Evolutionary conservation across 2,797 vertebrate genomes (phyloP), one percentile per base, ranked within the genome.

Genomic region (Hafferia zeledoni): DNA sequence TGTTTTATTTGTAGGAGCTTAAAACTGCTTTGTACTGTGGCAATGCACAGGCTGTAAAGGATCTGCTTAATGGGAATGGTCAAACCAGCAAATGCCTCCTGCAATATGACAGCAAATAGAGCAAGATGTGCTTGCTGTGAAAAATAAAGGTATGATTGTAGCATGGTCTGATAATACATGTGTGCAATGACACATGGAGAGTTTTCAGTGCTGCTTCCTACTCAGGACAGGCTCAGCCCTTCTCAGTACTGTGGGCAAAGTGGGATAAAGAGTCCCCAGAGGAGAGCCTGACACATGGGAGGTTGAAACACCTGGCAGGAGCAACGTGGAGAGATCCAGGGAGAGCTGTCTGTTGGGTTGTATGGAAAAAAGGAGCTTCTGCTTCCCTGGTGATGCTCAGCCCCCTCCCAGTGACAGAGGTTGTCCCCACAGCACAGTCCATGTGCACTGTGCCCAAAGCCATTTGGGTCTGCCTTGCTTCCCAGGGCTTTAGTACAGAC

Each of bases 1-100:
- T 46, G 24, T 43, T 97, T 93, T 95, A 94, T 96, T 96, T 90
- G 94, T 78, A 87, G 80, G 71, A 92, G 52, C 47, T 93, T 92
- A 76, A 83, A 93, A 69, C 75, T 41, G 49, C 52, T 92, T 85
- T 71, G 50, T 71, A 52, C 64, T 16, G 3, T 72, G 69, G 63
- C 39, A 82, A 15, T 53, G 37, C 5, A 10, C 7, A 52, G 75
- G 72, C 65, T 86, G 16, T 71, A 63, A 77, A 86, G 41, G 39
- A 86, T 23, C 37, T 85, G 35, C 47, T 57, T 90, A 78, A 92
- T 83, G 77, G 90, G 52, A 37, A 52, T 55, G 70, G 72, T 56
- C 89, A 72, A 87, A 67, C 15, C 37, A 68, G 77, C 13, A 79
- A 87, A 70, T 46, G 22, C 31, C 55, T 86, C 27, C 57, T 75